These are phyloP conservation scores for Pristionchus arcanus DNA, from an alignment of 2,888 invertebrate species.

Conservation along the genomic window DNA sequence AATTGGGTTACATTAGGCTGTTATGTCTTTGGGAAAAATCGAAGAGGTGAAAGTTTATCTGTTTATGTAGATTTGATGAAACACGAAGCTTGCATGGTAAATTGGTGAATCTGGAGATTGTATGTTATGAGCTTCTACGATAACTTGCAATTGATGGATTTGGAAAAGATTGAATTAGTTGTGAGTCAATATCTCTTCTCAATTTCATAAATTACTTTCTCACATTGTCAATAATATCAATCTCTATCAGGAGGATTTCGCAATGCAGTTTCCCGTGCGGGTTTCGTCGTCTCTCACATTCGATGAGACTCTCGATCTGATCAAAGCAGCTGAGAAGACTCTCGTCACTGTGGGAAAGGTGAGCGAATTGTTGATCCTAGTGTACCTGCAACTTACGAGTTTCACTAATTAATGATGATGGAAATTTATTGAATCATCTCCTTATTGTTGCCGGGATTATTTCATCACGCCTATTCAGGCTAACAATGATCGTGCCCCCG, in stretches of 20 bases:
- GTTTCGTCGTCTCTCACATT: slow-evolving; percentile 41
- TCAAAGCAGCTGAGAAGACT: slow-evolving; percentile 31
- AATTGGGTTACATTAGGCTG: no score
- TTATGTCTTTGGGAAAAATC: no score
- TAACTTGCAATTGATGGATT: no score
- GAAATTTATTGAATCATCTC: neutral
- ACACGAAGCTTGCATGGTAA: neutral
- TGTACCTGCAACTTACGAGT: neutral
- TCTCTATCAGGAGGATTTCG: slow-evolving; percentile 42
- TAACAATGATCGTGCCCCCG: neutral
- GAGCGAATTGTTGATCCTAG: neutral
- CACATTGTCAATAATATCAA: neutral
- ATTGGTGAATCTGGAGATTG: no score
- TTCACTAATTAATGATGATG: neutral
- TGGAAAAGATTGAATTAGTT: no score
- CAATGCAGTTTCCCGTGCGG: neutral
- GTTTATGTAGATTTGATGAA: neutral
- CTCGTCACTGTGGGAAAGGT: slow-evolving; percentile 37
- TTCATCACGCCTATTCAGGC: neutral
- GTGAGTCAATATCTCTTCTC: no score
- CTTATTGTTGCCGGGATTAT: no score
- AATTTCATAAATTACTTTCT: no score
- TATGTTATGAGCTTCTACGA: no score
- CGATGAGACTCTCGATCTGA: slow-evolving; percentile 23
- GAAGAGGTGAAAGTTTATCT: neutral